Percentiles rank a stretch among this genome's conserved stretches.
Conservation (phyloP, 1,140 invertebrate genomes). For the Drosophila pseudoananassae region DNA sequence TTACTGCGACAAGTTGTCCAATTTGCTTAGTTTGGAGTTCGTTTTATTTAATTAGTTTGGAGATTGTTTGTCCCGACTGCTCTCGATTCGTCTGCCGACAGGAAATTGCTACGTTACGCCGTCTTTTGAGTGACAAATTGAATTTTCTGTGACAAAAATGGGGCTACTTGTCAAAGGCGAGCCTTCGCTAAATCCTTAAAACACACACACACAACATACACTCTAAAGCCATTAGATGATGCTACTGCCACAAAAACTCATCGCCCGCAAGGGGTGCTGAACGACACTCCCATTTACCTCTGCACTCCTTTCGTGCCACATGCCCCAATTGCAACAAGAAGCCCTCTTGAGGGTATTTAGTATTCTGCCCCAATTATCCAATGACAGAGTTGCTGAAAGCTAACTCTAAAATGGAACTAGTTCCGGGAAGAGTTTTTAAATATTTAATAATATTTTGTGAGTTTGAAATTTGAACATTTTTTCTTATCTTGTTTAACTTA, state of each 20-base stretch:
- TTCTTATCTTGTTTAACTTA: no score
- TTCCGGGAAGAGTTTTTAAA: not conserved
- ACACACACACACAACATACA: not conserved
- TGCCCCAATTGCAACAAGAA: constrained; percentile 22
- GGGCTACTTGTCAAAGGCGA: constrained; percentile 64
- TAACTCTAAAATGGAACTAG: constrained; percentile 8
- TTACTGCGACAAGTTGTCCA: constrained; percentile 78
- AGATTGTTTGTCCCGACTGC: constrained; percentile 61
- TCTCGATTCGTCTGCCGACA: constrained; percentile 29
- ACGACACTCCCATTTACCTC: not conserved
- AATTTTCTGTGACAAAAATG: constrained; percentile 72
- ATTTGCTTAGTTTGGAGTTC: constrained; percentile 79
- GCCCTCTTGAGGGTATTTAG: constrained; percentile 20
- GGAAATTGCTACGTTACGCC: constrained; percentile 74
- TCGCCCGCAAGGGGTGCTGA: not conserved
- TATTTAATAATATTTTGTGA: not conserved
- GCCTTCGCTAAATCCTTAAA: constrained; percentile 13
- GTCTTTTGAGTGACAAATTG: constrained; percentile 80
- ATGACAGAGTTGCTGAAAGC: not conserved
- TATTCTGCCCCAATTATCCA: not conserved
- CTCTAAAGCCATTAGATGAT: constrained; percentile 14
- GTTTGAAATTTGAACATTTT: no score
- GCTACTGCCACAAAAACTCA: not conserved
- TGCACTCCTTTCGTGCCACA: constrained; percentile 4
- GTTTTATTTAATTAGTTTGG: constrained; percentile 80